Base-by-base conservation (phyloP, 2,888 invertebrate species). In the Sarcophaga subvicina region DNA sequence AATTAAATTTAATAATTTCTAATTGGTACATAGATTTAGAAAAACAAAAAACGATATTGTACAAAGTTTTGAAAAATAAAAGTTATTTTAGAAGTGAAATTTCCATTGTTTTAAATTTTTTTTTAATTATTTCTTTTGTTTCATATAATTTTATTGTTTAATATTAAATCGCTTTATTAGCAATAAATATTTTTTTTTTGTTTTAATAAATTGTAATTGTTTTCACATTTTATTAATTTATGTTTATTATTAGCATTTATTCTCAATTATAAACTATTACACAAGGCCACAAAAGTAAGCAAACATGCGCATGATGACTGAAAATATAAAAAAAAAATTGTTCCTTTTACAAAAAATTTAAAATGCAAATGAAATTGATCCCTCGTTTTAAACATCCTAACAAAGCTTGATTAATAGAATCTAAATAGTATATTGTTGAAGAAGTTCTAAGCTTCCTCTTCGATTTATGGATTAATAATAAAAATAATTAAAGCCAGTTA, bases 181-280 rank as follows among this genome's bases (percentile, higher is more conserved):
- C 80, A 80, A 71, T 67, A 80, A 77, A 69, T 59, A 70, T 54
- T 80, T 80, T 81, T 54, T 10, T 59, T 69, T 64, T 75, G 75
- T 77, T 71, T 59, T 75, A 83, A 86, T 80, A 81, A 83, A 83
- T 73, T 83, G 80, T 86, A 83, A 86, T 83, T 83, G 80, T 87
- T 80, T 87, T 84, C 78, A 87, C 83, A 80, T 75, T 81, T 47
- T 77, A 20, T 27, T 69, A 20, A 47, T 22, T 22, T 49, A 69
- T 54, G 10, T 82, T 72, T 14, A 64, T 73, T 75, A 79, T 62
- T 67, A 66, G 67, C 69, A 67, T 62, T 69, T 78, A 54, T 69
- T 80, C 49, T 83, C 12, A 27, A 80, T 67, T 73, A 62, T 59
- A 14, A 63, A 60, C 27, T 72, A 59, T 54, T 45, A 47, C 70